Evolutionary conservation across 2,113 vertebrate species (phyloP), one percentile per base, ranked within the genome.

Genomic region (Triplophysa tibetana): DNA sequence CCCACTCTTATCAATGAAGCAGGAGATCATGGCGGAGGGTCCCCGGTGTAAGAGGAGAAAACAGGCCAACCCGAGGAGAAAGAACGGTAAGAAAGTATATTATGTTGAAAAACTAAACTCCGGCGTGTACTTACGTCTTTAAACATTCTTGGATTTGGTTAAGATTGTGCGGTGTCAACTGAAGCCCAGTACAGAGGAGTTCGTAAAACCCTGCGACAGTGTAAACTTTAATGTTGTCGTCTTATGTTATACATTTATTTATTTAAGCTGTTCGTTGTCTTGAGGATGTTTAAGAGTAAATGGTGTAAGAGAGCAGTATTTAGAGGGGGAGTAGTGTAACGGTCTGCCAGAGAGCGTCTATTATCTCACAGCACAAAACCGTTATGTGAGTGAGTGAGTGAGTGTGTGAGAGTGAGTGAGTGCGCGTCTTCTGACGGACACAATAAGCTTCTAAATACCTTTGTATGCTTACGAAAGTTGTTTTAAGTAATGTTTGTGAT

Each of bases 1-100:
- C 91, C 91, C 91, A 89, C 91, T 94, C 94, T 95, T 93, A 94
- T 96, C 95, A 93, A 96, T 96, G 96, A 97, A 96, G 93, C 95
- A 92, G 93, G 93, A 94, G 93, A 96, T 95, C 93, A 96, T 96
- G 96, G 95, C 96, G 95, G 96, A 98, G 94, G 94, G 94, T 92
- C 95, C 95, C 92, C 95, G 96, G 90, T 96, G 94, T 93, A 96
- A 97, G 95, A 95, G 96, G 92, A 92, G 96, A 90, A 98, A 98
- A 91, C 96, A 98, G 95, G 95, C 96, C 93, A 98, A 96, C 94
- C 96, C 96, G 80, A 93, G 96, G 79, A 95, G 96, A 90, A 97
- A 98, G 94, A 95, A 95, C 94, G 96, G 96, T 98, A 94, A 94
- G 94, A 87, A 78, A 16, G 33, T 24, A n/a, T 14, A 63, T 75